A percentile compares a stretch with the other conserved stretches of the same genome.
Conservation (phyloP, 1,140 invertebrate species). For the Drosophila nikananu region DNA sequence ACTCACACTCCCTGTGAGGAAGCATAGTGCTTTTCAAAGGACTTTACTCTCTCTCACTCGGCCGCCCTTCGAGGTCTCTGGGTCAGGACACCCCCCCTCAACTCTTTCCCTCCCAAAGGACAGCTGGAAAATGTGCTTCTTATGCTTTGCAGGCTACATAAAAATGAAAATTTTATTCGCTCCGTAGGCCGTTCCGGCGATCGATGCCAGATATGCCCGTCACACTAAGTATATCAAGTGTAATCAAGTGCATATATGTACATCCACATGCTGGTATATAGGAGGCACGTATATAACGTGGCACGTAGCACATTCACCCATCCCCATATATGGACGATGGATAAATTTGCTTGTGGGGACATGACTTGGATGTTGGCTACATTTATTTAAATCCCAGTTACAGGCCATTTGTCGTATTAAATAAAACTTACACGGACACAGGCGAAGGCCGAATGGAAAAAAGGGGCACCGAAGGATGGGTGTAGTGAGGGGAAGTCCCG, state of each 20-base stretch:
- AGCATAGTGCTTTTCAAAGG: conserved; percentile 3
- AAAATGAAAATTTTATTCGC: conserved; percentile 55
- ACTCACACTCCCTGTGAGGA: no score
- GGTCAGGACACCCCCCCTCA: conserved; percentile 8
- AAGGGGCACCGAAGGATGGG: conserved; percentile 13
- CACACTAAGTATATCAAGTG: conserved; percentile 55
- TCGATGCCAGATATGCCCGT: conserved; percentile 47
- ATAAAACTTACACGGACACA: conserved; percentile 68
- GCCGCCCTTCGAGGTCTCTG: not conserved
- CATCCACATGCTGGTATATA: not conserved
- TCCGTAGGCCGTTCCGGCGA: conserved; percentile 44
- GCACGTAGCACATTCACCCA: not conserved
- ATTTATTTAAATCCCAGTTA: conserved; percentile 80
- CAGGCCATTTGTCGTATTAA: conserved; percentile 80
- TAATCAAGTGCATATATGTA: conserved; percentile 55
- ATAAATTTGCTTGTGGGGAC: conserved; percentile 29
- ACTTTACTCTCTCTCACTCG: not conserved
- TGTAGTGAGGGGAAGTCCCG: not conserved
- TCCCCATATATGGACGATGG: no score
- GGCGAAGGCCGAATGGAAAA: conserved; percentile 14
- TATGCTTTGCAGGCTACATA: conserved; percentile 41
- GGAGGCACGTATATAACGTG: not conserved
- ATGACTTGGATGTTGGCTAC: conserved; percentile 47
- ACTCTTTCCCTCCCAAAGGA: not conserved
- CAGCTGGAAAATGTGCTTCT: conserved; percentile 27